A percentile compares a stretch with the other conserved stretches of the same genome.
phyloP scores from a whole-genome alignment of 2,113 vertebrate genomes.

The Seriola quinqueradiata region DNA sequence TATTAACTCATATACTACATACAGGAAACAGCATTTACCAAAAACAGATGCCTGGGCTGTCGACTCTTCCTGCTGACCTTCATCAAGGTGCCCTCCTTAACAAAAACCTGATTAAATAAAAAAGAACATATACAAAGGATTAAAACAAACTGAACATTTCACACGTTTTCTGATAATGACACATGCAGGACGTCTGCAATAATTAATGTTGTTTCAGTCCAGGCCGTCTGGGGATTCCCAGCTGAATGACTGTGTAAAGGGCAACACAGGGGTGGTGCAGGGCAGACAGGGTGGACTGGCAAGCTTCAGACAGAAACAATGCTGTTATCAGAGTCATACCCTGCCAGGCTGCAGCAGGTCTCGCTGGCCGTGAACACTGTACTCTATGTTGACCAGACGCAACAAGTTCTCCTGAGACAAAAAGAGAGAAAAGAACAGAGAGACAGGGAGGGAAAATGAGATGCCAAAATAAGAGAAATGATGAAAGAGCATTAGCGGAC shows the following conservation, averaged over 20 bases:
- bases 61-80: slow-evolving; percentile 91
- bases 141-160: slow-evolving; percentile 18
- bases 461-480: slow-evolving; percentile 20
- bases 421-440: slow-evolving; percentile 53
- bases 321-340: slow-evolving; percentile 88
- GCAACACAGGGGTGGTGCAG: slow-evolving; percentile 50
- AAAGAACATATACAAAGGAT: slow-evolving; percentile 31
- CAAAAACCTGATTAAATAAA: slow-evolving; percentile 87
- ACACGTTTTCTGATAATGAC: slow-evolving; percentile 28
- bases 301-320: slow-evolving; percentile 72
- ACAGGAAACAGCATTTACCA: slow-evolving; percentile 86
- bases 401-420: slow-evolving; percentile 91
- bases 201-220: slow-evolving; percentile 40
- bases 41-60: slow-evolving; percentile 94
- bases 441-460: slow-evolving; percentile 27
- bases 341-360: slow-evolving; percentile 92
- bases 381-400: slow-evolving; percentile 93
- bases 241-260: slow-evolving; percentile 64
- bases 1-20: not conserved
- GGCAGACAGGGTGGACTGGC: slow-evolving; percentile 56
- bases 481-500: slow-evolving; percentile 6
- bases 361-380: slow-evolving; percentile 90
- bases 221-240: slow-evolving; percentile 62
- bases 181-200: slow-evolving; percentile 15
- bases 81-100: slow-evolving; percentile 97